Evolutionary conservation across 2,888 invertebrate genomes (phyloP).

Genomic region (Acleris literana): DNA sequence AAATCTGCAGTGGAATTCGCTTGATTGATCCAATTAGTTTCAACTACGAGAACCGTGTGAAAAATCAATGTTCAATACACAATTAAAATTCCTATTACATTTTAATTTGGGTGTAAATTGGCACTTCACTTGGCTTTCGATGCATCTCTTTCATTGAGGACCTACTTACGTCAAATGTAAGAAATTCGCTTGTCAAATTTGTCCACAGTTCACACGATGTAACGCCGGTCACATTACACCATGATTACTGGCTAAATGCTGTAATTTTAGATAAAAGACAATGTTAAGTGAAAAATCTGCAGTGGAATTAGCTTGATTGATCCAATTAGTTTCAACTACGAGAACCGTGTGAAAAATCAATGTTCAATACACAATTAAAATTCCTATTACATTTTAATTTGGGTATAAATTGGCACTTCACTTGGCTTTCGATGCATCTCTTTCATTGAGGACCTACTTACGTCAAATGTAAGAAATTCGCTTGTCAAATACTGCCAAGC

Average conservation of each 20-base stretch:
- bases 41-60: slow-evolving; percentile 25
- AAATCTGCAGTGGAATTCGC: slow-evolving; percentile 27
- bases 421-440: too few species aligned
- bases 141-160: too few species aligned
- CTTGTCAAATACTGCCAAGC: too few species aligned
- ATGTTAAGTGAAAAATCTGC: slow-evolving; percentile 24
- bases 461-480: too few species aligned
- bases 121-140: background rate
- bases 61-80: slow-evolving; percentile 7
- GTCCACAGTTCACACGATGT: slow-evolving; percentile 39
- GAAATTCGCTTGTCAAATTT: slow-evolving; percentile 8
- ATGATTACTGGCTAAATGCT: slow-evolving; percentile 30
- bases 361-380: slow-evolving; percentile 14
- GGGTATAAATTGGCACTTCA: background rate
- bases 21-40: slow-evolving; percentile 31
- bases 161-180: too few species aligned
- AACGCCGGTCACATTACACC: slow-evolving; percentile 37
- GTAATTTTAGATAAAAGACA: slow-evolving; percentile 27
- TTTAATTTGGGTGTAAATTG: background rate
- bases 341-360: slow-evolving; percentile 26
- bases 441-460: too few species aligned
- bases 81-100: slow-evolving; percentile 17
- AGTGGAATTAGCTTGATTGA: slow-evolving; percentile 29
- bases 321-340: slow-evolving; percentile 19
- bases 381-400: background rate